These are phyloP conservation scores for Diacarnus erythraeanus DNA, from an alignment of 37 sponge, comb jelly and placozoan species.

Conservation along the genomic window DNA sequence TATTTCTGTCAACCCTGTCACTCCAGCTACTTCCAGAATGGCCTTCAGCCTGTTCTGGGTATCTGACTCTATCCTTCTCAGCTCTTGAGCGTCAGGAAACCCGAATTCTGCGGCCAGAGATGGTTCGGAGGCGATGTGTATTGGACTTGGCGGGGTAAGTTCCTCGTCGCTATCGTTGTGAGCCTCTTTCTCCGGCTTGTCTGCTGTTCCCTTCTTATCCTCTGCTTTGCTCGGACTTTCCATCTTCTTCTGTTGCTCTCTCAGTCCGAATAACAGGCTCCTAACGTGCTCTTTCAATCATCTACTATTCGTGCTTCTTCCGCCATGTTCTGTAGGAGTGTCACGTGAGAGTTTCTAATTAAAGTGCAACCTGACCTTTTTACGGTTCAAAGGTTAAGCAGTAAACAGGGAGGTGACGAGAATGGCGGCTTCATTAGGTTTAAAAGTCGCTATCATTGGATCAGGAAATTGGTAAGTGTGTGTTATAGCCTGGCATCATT, in stretches of 20 bases:
- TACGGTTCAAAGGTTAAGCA: background rate
- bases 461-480: constrained; percentile 88
- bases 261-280: background rate
- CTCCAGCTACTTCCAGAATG: constrained; percentile 79
- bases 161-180: constrained; percentile 50
- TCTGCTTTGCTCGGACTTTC: constrained; percentile 37
- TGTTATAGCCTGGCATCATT: background rate
- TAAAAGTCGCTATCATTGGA: constrained; percentile 70
- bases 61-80: constrained; percentile 53
- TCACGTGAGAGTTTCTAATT: constrained; percentile 39
- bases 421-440: background rate
- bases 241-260: constrained; percentile 26
- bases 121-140: constrained; percentile 38
- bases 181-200: background rate
- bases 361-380: background rate
- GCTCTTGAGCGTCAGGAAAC: constrained; percentile 48
- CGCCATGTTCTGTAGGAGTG: constrained; percentile 36
- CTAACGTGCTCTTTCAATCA: background rate
- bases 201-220: background rate
- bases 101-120: constrained; percentile 34
- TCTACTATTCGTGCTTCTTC: constrained; percentile 2
- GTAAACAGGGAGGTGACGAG: background rate
- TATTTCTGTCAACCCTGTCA: constrained; percentile 60
- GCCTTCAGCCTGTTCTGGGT: constrained; percentile 69
- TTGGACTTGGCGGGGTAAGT: constrained; percentile 36